These are phyloP conservation scores for Pseudorhombus dupliciocellatus DNA, from an alignment of 2,113 vertebrate genomes.

Conservation along the genomic window DNA sequence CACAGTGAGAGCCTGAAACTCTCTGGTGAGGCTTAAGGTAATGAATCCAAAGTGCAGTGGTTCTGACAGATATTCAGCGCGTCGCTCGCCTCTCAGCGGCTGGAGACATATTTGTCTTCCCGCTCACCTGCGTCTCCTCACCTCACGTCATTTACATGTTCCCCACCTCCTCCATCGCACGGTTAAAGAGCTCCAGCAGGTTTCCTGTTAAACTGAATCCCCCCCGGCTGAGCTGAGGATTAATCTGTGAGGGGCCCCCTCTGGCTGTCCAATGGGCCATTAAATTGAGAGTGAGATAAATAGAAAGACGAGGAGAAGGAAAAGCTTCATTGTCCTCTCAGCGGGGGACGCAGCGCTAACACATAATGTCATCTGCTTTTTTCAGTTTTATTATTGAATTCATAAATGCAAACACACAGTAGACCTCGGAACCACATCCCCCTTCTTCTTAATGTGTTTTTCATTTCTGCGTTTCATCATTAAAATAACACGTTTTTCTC, in stretches of 20 bases:
- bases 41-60: not conserved
- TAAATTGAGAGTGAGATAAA: conserved; percentile 61
- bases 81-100: not conserved
- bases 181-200: conserved; percentile 22
- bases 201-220: conserved; percentile 39
- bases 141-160: conserved; percentile 22
- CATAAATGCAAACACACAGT: conserved; percentile 6
- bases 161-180: not conserved
- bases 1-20: not conserved
- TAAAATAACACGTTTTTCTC: not conserved
- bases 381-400: conserved; percentile 35
- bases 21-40: not conserved
- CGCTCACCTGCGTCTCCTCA: not conserved
- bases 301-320: conserved; percentile 11
- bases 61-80: not conserved
- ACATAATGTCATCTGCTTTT: conserved; percentile 18
- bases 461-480: not conserved
- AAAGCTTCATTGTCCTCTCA: conserved; percentile 45
- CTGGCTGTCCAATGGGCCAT: conserved; percentile 53
- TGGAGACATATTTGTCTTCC: not conserved
- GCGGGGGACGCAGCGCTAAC: conserved; percentile 15
- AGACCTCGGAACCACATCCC: not conserved
- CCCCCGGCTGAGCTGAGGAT: conserved; percentile 31
- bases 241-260: conserved; percentile 26
- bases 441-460: no score